A percentile compares a stretch with the other conserved stretches of the same genome.
These are phyloP conservation scores for Drosophila meridiana DNA, from an alignment of 2,888 invertebrate genomes.

Conservation along the genomic window DNA sequence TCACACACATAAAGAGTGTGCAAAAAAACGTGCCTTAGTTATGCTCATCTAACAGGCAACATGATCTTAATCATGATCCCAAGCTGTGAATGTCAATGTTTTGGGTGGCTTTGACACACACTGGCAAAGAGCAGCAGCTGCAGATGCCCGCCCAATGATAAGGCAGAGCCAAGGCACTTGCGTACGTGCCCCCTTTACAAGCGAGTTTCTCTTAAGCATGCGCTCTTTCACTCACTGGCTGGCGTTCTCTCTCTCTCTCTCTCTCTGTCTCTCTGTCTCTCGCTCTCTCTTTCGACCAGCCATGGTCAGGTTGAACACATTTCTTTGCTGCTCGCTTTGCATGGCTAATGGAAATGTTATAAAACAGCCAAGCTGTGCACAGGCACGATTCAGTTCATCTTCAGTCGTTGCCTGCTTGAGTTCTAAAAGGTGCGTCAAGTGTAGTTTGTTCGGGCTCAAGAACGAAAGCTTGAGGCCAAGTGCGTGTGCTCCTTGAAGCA, in stretches of 20 bases:
- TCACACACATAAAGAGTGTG: slow-evolving; percentile 32
- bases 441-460: slow-evolving; percentile 11
- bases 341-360: slow-evolving; percentile 83
- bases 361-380: slow-evolving; percentile 78
- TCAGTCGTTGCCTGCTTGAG: slow-evolving; percentile 78
- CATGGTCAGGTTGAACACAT: slow-evolving; percentile 68
- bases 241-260: slow-evolving; percentile 17
- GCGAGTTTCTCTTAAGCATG: slow-evolving; percentile 47
- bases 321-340: slow-evolving; percentile 59
- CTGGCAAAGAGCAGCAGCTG: slow-evolving; percentile 1
- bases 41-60: slow-evolving; percentile 45
- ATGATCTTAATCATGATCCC: slow-evolving; percentile 58
- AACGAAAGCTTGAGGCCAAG: slow-evolving; percentile 18
- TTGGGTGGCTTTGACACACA: slow-evolving; percentile 23
- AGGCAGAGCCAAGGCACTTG: slow-evolving; percentile 55
- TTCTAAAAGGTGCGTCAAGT: slow-evolving; percentile 57
- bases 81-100: slow-evolving; percentile 59
- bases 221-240: slow-evolving; percentile 14
- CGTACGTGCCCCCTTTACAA: slow-evolving; percentile 57
- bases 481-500: slow-evolving; percentile 32
- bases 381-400: slow-evolving; percentile 84
- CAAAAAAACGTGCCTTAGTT: slow-evolving; percentile 40
- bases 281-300: slow-evolving; percentile 20
- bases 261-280: slow-evolving; percentile 21
- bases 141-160: slow-evolving; percentile 62